A percentile compares a stretch with the other conserved stretches of the same genome.
Evolutionary conservation across 2,113 vertebrate species (phyloP).

Genomic region (Macaca nemestrina): DNA sequence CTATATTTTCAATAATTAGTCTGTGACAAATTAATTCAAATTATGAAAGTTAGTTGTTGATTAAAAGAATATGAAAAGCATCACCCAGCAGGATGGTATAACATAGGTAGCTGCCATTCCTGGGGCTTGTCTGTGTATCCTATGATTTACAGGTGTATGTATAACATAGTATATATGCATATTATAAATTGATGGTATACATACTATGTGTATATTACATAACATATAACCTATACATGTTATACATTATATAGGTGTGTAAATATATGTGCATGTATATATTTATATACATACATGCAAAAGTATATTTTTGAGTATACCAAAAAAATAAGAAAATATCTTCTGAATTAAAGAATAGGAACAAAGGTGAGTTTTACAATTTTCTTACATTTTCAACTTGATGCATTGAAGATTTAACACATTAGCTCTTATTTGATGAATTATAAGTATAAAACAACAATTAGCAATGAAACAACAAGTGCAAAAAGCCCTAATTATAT

Average conservation of each 20-base stretch:
- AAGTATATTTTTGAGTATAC: not conserved
- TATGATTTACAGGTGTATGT: not conserved
- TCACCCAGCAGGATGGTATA: not conserved
- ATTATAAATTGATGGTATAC: not conserved
- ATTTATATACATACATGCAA: not conserved
- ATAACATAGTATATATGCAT: not conserved
- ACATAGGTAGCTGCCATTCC: not conserved
- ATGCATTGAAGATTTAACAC: not conserved
- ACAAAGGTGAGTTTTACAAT: not conserved
- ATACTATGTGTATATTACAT: not conserved
- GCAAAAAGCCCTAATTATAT: conserved; percentile 69
- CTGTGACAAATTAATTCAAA: conserved; percentile 47
- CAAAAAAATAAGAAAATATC: not conserved
- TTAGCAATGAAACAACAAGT: conserved; percentile 51
- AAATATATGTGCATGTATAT: not conserved
- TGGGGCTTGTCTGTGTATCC: not conserved
- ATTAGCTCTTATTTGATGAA: conserved; percentile 36
- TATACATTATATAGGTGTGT: not conserved
- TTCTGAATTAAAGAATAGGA: conserved; percentile 19
- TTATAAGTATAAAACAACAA: conserved; percentile 35
- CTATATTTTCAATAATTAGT: conserved; percentile 51
- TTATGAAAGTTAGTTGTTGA: conserved; percentile 37
- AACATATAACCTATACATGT: not conserved
- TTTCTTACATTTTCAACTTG: not conserved
- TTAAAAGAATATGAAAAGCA: not conserved